A percentile compares a stretch with the other conserved stretches of the same genome.
These are phyloP conservation scores for Brachionus calyciflorus DNA, from an alignment of 1,140 invertebrate species.

Conservation along the genomic window DNA sequence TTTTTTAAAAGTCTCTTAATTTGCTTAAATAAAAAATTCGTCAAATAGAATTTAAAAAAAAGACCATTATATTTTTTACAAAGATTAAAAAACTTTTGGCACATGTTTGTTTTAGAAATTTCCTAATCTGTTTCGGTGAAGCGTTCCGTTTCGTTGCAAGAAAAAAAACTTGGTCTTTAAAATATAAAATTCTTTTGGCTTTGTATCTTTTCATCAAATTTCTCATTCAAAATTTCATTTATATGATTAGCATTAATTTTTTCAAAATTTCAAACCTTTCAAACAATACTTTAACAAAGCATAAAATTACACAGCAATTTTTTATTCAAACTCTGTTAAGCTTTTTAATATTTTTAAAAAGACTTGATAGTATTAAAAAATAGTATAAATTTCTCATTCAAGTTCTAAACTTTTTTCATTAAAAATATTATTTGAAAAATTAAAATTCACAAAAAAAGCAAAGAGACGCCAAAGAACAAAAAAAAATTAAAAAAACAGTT, in stretches of 20 bases:
- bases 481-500: neutral
- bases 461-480: neutral
- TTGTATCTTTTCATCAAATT: neutral
- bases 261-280: neutral
- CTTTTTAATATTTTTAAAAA: too few species aligned
- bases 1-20: neutral
- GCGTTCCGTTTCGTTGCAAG: neutral
- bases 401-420: too few species aligned
- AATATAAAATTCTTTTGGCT: slow-evolving; percentile 5
- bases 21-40: neutral
- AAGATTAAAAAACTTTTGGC: neutral
- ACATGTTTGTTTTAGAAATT: neutral
- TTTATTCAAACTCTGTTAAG: too few species aligned
- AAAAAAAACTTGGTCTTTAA: neutral
- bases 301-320: too few species aligned
- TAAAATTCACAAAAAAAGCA: too few species aligned
- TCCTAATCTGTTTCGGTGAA: neutral
- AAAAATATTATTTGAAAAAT: too few species aligned
- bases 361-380: too few species aligned
- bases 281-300: too few species aligned
- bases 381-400: too few species aligned
- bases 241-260: neutral
- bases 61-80: neutral
- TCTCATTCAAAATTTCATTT: neutral
- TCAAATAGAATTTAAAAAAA: neutral